Evolutionary conservation across 1,140 invertebrate genomes (phyloP), one percentile per base, ranked within the genome.

Genomic region (Drosophila watanabei): DNA sequence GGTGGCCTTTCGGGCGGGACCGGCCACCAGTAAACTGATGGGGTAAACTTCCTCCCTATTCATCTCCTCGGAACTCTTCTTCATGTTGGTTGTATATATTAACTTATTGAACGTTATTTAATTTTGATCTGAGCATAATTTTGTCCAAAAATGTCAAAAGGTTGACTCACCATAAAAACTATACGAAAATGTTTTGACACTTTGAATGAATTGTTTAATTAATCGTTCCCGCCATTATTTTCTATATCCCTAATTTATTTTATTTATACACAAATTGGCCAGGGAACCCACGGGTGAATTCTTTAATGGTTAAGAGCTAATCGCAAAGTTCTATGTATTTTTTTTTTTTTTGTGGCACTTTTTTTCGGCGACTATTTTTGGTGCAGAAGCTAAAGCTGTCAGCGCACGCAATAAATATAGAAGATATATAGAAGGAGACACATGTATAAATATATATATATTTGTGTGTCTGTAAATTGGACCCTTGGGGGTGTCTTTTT

Each of bases 161-260:
- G 28, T 32, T 61, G 41, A 46, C 32, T 70, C 33, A 59, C 30
- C 32, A 32, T 13, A 18, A 6, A 32, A 6, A 28, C 2, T 4
- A 13, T 4, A 4, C 9, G 5, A 18, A 37, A 41, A 51, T 73
- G 28, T 80, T 81, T 63, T 86, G 82, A 86, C 82, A 86, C 37
- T 65, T 63, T 86, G 24, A 82, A 86, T 86, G 82, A 86, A 86
- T 86, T 86, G 66, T 75, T 82, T 75, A 86, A 86, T 82, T 75
- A 82, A 86, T 86, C 43, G 32, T 13, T 41, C 6, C 13, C 35
- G 30, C 43, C 51, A 16, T 32, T 32, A 20, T 7, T 54, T 39
- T 71, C 18, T 35, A 49, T 39, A 49, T 70, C 13, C 16, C 35
- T 43, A 75, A 75, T 75, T 75, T 75, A 75, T 75, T 61, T 61